phyloP scores from a whole-genome alignment of 2,888 invertebrate species.

The Tinea semifulvella region DNA sequence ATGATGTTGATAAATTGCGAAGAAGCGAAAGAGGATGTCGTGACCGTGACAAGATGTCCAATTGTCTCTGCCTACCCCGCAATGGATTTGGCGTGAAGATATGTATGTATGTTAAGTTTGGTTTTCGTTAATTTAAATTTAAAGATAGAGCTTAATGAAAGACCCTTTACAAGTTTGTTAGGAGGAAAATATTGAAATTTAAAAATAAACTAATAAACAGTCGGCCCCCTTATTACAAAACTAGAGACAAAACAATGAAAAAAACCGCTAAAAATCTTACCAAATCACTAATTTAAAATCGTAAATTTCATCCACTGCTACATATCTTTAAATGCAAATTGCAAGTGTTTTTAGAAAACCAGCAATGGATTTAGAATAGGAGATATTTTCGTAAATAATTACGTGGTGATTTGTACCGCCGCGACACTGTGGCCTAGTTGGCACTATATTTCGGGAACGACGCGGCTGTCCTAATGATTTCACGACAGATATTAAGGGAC shows the following conservation, averaged over 20 bases:
- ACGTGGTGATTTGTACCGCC: constrained; percentile 7
- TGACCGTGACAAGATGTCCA: too few species aligned
- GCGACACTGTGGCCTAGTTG: constrained; percentile 9
- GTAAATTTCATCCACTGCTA: not conserved
- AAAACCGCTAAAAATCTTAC: not conserved
- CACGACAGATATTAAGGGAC: constrained; percentile 9
- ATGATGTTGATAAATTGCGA: too few species aligned
- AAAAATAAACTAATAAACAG: not conserved
- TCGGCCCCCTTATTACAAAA: not conserved
- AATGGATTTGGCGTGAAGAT: too few species aligned
- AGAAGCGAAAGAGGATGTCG: too few species aligned
- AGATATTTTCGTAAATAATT: constrained; percentile 1
- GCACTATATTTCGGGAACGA: constrained; percentile 7
- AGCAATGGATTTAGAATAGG: not conserved
- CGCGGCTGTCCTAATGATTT: constrained; percentile 11
- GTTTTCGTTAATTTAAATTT: too few species aligned
- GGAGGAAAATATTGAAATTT: too few species aligned
- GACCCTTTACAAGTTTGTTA: too few species aligned
- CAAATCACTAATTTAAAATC: not conserved
- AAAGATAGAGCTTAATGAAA: too few species aligned
- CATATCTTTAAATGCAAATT: not conserved
- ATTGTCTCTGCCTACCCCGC: too few species aligned
- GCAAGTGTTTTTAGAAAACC: not conserved
- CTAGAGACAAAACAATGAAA: constrained; percentile 1
- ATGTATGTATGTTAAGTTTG: too few species aligned